These are phyloP conservation scores for Rousettus madagascariensis DNA, from an alignment of 2,797 vertebrate species.

Conservation along the genomic window DNA sequence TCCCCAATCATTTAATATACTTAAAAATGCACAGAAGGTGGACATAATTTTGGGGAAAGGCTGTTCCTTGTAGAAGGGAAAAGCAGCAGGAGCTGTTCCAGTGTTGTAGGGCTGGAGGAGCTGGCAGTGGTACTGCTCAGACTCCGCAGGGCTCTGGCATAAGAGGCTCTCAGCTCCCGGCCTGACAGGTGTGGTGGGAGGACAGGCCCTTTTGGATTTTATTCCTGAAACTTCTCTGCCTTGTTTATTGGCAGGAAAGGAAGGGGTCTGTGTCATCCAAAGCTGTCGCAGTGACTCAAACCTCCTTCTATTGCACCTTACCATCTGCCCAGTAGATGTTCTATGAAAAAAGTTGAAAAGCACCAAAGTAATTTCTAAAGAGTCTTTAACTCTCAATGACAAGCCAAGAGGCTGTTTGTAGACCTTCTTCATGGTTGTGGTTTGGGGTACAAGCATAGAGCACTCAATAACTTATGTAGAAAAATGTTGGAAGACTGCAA, in stretches of 20 bases:
- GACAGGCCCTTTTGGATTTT: background rate
- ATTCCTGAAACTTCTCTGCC: background rate
- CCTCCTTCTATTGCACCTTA: background rate
- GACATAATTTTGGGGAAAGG: background rate
- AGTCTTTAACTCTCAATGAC: background rate
- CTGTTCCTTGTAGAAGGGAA: background rate
- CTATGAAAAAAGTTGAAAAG: background rate
- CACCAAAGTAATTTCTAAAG: background rate
- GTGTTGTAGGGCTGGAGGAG: background rate
- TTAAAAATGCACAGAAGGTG: background rate
- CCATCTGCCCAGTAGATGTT: background rate
- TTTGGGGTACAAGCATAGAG: background rate
- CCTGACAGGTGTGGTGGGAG: background rate
- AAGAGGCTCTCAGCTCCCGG: background rate
- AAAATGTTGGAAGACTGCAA: constrained; percentile 23
- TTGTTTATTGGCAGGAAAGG: background rate
- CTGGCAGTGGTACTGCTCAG: background rate
- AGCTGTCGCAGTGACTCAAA: background rate
- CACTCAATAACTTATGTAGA: background rate
- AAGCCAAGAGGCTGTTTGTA: background rate
- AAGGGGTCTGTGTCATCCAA: background rate
- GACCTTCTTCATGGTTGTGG: background rate
- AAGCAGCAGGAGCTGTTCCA: background rate
- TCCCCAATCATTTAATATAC: background rate
- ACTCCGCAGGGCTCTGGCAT: background rate